Percentiles rank a stretch among this genome's conserved stretches.
These are phyloP conservation scores for Neopelma chrysocephalum DNA, from an alignment of 2,797 vertebrate species.

Conservation along the genomic window DNA sequence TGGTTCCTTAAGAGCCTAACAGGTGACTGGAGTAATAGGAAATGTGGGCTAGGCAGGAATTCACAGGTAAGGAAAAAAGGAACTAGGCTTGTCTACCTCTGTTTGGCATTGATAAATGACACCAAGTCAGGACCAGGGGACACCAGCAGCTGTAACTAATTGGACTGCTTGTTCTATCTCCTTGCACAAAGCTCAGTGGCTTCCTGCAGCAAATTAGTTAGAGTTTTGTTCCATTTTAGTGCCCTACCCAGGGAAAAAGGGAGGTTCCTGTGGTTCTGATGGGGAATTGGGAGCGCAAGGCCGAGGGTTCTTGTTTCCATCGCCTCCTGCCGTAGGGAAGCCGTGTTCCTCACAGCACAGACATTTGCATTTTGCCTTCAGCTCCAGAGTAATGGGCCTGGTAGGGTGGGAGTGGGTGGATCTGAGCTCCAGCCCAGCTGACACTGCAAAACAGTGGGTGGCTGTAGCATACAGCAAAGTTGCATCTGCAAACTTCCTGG, in stretches of 20 bases:
- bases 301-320: not conserved
- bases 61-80: not conserved
- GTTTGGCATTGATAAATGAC: not conserved
- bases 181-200: not conserved
- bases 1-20: not conserved
- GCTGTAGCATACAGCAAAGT: slow-evolving; percentile 31
- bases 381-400: not conserved
- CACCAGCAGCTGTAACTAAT: not conserved
- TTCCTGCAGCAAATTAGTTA: not conserved
- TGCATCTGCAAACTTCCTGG: not conserved
- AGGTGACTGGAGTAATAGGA: not conserved
- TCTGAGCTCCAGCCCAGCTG: slow-evolving; percentile 53
- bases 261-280: not conserved
- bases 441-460: slow-evolving; percentile 46
- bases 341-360: not conserved
- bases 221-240: not conserved
- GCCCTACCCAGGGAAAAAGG: not conserved
- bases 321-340: not conserved
- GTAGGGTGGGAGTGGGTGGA: not conserved
- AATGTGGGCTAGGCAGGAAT: not conserved
- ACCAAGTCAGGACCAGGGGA: not conserved
- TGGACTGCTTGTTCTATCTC: not conserved
- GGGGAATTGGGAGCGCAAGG: fast-evolving
- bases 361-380: not conserved
- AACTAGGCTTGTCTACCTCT: not conserved